Conservation (phyloP, 2,888 invertebrate species). For the Calameuta filiformis region DNA sequence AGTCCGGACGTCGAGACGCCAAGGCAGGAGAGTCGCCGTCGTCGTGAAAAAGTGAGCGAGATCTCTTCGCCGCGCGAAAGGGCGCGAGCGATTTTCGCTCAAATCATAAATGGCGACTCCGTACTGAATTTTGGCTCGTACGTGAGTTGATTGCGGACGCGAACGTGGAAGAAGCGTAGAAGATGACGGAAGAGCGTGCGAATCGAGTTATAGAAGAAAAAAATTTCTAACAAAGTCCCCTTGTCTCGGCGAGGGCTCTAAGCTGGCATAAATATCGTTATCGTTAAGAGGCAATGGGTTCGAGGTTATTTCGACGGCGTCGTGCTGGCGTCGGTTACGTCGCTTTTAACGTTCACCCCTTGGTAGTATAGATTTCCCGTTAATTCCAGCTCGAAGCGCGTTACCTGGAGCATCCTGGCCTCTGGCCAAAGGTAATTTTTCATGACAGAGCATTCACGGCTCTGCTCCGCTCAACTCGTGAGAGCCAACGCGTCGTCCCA, state of each 20-base stretch:
- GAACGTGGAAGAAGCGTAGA: background rate
- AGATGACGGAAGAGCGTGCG: too few species aligned
- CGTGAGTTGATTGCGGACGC: constrained; percentile 23
- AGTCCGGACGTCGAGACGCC: constrained; percentile 31
- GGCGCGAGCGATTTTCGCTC: constrained; percentile 56
- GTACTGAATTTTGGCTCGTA: constrained; percentile 35
- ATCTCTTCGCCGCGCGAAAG: constrained; percentile 40
- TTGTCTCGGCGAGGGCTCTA: too few species aligned
- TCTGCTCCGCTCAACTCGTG: constrained; percentile 39
- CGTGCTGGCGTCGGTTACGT: constrained; percentile 25
- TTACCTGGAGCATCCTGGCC: constrained; percentile 51
- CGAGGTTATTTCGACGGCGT: too few species aligned
- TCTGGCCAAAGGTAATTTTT: constrained; percentile 66
- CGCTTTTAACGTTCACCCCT: constrained; percentile 55
- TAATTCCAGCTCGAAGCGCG: constrained; percentile 49
- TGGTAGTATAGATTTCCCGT: constrained; percentile 56
- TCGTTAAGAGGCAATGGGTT: too few species aligned
- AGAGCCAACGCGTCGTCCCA: background rate
- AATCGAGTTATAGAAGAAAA: too few species aligned
- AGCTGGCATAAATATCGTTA: too few species aligned
- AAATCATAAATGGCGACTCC: constrained; percentile 50
- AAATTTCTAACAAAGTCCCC: too few species aligned
- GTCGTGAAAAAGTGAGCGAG: constrained; percentile 4
- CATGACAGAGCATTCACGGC: constrained; percentile 64
- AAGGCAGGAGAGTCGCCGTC: constrained; percentile 5